phyloP scores from a whole-genome alignment of 2,113 vertebrate species.

The Kryptolebias marmoratus region DNA sequence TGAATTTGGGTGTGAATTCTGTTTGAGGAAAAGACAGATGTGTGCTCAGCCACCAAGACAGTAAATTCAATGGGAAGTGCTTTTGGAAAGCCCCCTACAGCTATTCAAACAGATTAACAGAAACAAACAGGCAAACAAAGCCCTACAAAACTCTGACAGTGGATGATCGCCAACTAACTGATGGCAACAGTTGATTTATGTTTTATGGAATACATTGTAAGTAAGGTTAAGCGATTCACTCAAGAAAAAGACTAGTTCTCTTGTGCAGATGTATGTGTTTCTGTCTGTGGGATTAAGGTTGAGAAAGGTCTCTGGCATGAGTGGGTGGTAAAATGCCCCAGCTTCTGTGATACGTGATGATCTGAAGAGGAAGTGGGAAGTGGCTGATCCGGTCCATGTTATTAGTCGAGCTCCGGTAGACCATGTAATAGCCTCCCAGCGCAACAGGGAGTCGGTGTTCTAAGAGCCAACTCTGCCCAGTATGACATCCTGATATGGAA shows the following conservation, averaged over 20 bases:
- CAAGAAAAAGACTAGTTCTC: conserved; percentile 10
- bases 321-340: conserved; percentile 61
- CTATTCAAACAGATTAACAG: conserved; percentile 78
- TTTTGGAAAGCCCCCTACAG: conserved; percentile 72
- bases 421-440: conserved; percentile 83
- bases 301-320: conserved; percentile 62
- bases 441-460: conserved; percentile 80
- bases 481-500: conserved; percentile 78
- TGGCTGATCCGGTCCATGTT: conserved; percentile 79
- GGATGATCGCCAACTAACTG: conserved; percentile 60
- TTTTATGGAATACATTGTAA: conserved; percentile 21
- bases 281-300: conserved; percentile 49
- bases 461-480: conserved; percentile 72
- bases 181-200: conserved; percentile 63
- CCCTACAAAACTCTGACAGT: conserved; percentile 59
- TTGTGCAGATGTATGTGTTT: conserved; percentile 34
- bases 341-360: conserved; percentile 74
- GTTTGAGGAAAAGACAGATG: conserved; percentile 80
- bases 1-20: conserved; percentile 67
- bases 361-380: conserved; percentile 76
- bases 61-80: conserved; percentile 67
- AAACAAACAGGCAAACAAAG: conserved; percentile 69
- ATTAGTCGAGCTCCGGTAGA: conserved; percentile 85
- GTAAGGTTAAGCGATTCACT: conserved; percentile 23
- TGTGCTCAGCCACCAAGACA: conserved; percentile 76